phyloP scores from a whole-genome alignment of 1,140 invertebrate genomes.

The Drosophila albomicans region DNA sequence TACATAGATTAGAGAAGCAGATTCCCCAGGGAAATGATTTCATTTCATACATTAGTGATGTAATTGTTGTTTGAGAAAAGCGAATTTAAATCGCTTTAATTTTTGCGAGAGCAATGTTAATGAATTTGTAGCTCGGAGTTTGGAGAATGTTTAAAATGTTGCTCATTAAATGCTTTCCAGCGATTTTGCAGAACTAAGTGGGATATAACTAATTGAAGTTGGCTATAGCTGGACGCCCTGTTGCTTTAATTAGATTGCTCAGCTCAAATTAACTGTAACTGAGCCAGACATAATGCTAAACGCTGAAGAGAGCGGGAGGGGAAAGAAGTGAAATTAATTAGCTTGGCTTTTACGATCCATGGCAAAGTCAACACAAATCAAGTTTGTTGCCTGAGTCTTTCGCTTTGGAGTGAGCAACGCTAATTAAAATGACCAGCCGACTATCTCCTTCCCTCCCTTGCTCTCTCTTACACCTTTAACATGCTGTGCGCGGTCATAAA shows the following conservation, averaged over 20 bases:
- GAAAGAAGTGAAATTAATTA: slow-evolving; percentile 56
- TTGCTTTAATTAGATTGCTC: slow-evolving; percentile 38
- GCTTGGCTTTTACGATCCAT: slow-evolving; percentile 33
- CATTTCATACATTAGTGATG: not conserved
- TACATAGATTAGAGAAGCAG: not conserved
- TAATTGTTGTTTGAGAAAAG: not conserved
- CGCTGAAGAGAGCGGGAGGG: not conserved
- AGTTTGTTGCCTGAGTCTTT: slow-evolving; percentile 49
- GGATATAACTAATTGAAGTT: not conserved
- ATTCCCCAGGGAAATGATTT: not conserved
- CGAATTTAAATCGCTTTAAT: too few relatives aligned
- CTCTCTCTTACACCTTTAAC: slow-evolving; percentile 47
- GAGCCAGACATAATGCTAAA: slow-evolving; percentile 44
- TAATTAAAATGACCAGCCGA: slow-evolving; percentile 77
- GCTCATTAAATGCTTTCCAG: not conserved
- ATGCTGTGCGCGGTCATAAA: slow-evolving; percentile 71
- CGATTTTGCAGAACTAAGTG: not conserved
- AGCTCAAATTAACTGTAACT: slow-evolving; percentile 51
- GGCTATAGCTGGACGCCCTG: slow-evolving; percentile 1
- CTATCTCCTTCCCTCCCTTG: not conserved
- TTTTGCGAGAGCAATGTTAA: too few relatives aligned
- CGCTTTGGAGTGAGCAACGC: slow-evolving; percentile 34
- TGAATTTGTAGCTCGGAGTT: not conserved
- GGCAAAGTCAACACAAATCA: slow-evolving; percentile 51
- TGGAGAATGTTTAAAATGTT: not conserved